Evolutionary conservation across 2,888 invertebrate genomes (phyloP).

Genomic region (Heteromyza rotundicornis): DNA sequence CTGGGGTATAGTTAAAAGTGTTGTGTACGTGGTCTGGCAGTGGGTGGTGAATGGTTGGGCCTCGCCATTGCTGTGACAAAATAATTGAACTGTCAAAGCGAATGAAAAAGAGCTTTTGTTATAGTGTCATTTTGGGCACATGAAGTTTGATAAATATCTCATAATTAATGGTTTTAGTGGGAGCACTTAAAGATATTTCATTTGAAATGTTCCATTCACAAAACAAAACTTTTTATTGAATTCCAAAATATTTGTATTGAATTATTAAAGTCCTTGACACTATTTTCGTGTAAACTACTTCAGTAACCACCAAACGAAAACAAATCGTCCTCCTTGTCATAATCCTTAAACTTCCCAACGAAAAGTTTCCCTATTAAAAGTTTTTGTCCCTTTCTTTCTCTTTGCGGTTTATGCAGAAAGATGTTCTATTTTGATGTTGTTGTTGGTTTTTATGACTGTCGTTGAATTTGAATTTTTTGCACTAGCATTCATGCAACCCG

Average conservation of each 20-base stretch:
- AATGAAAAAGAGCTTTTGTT: background rate
- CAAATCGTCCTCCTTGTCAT: conserved; percentile 11
- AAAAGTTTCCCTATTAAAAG: conserved; percentile 49
- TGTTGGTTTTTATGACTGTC: background rate
- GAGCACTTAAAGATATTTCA: background rate
- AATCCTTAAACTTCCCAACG: conserved; percentile 37
- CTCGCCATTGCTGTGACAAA: too few species aligned
- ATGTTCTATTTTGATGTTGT: background rate
- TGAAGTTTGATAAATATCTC: too few species aligned
- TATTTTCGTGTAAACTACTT: background rate
- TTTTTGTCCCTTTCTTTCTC: conserved; percentile 45
- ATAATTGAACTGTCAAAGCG: background rate
- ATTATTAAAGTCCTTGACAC: background rate
- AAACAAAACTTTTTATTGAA: too few species aligned
- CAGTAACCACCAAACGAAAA: background rate
- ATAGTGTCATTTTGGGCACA: too few species aligned
- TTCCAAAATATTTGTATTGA: too few species aligned
- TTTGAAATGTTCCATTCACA: background rate
- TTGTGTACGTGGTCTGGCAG: too few species aligned
- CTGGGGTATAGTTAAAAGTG: conserved; percentile 33
- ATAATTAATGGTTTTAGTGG: too few species aligned
- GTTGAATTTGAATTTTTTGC: background rate
- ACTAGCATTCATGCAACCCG: background rate
- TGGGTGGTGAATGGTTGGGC: too few species aligned
- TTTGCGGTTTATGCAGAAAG: background rate